phyloP scores from a whole-genome alignment of 2,888 invertebrate species.

The Ophion costatus region DNA sequence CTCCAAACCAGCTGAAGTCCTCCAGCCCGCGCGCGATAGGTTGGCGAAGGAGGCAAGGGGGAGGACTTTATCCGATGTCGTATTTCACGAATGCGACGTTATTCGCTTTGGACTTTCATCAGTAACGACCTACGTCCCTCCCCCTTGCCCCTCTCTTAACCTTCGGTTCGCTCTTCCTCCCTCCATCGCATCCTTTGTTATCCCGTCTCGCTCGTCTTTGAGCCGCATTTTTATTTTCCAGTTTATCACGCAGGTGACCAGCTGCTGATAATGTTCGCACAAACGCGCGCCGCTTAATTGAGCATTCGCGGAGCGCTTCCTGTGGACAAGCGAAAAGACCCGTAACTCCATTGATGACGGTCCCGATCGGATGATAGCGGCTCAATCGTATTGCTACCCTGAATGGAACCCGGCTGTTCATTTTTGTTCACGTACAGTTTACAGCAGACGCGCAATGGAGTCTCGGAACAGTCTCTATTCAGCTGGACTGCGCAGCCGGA shows the following conservation, averaged over 20 bases:
- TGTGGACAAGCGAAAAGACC: slow-evolving; percentile 1
- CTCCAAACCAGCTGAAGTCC: neutral
- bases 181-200: neutral
- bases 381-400: neutral
- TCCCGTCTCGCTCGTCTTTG: neutral
- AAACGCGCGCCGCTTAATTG: slow-evolving; percentile 51
- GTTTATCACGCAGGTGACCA: slow-evolving; percentile 30
- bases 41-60: neutral
- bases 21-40: neutral
- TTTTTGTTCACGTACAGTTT: no score
- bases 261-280: slow-evolving; percentile 52
- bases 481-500: neutral
- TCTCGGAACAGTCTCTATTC: neutral
- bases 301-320: slow-evolving; percentile 25
- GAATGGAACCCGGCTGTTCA: no score
- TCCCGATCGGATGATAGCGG: slow-evolving; percentile 40
- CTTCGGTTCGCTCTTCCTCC: neutral
- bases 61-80: slow-evolving; percentile 58
- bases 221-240: slow-evolving; percentile 39
- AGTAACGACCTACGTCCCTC: slow-evolving; percentile 48
- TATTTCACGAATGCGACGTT: slow-evolving; percentile 60
- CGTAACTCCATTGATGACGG: neutral
- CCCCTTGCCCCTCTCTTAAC: neutral
- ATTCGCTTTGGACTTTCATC: slow-evolving; percentile 61
- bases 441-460: no score